Percentiles rank a stretch among this genome's conserved stretches.
These are phyloP conservation scores for Phalera bucephala DNA, from an alignment of 2,888 invertebrate species.

Conservation along the genomic window DNA sequence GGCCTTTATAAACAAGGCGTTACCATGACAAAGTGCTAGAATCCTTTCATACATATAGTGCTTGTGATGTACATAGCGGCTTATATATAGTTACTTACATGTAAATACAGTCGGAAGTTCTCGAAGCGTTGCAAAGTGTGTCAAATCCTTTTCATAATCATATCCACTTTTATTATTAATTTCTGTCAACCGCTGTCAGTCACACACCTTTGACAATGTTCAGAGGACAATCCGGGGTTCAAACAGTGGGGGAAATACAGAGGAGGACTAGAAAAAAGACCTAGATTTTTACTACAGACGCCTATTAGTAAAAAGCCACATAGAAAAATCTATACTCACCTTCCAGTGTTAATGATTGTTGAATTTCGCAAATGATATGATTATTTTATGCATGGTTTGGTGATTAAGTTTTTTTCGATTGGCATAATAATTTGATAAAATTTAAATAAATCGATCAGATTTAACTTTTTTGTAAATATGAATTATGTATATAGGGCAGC, in stretches of 20 bases:
- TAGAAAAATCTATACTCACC: slow-evolving; percentile 5
- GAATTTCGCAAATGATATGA: neutral
- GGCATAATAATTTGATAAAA: too few species aligned
- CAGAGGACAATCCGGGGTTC: slow-evolving; percentile 39
- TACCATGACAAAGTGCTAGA: too few species aligned
- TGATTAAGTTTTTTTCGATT: neutral
- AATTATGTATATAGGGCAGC: too few species aligned
- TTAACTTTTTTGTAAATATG: too few species aligned
- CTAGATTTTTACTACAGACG: slow-evolving; percentile 33
- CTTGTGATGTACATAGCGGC: too few species aligned
- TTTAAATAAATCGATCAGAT: too few species aligned
- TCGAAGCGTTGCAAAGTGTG: slow-evolving; percentile 11
- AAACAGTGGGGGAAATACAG: slow-evolving; percentile 34
- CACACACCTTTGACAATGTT: slow-evolving; percentile 41
- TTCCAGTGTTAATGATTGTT: slow-evolving; percentile 1
- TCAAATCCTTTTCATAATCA: slow-evolving; percentile 33
- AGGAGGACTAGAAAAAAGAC: slow-evolving; percentile 46
- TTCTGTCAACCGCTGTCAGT: slow-evolving; percentile 16
- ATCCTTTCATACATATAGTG: too few species aligned
- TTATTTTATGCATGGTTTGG: neutral
- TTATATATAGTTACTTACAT: slow-evolving; percentile 26
- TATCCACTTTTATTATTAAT: slow-evolving; percentile 23
- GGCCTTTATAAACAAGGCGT: too few species aligned
- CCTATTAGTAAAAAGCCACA: slow-evolving; percentile 11
- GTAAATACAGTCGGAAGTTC: slow-evolving; percentile 21